phyloP scores from a whole-genome alignment of 1,140 invertebrate species.

The Capitella teleta region DNA sequence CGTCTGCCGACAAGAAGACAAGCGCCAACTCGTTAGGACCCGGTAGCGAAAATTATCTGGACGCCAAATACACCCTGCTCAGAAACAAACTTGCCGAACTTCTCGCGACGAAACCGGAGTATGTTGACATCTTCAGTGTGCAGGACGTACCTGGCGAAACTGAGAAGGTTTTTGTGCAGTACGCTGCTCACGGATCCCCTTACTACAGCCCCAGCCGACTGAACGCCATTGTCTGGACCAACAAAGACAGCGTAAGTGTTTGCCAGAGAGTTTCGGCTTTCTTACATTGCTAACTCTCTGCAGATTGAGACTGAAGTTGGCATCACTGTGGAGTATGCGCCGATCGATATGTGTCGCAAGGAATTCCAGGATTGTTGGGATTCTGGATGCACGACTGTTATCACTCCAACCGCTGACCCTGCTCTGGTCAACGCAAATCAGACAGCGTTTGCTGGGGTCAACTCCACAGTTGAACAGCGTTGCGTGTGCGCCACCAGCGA shows the following conservation, averaged over 20 bases:
- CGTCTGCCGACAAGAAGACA: constrained; percentile 2
- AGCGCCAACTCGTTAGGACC: too few species aligned
- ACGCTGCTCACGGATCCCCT: constrained; percentile 87
- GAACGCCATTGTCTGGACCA: constrained; percentile 84
- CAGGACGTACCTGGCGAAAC: neutral
- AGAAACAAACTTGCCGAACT: constrained; percentile 71
- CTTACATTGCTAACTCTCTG: neutral
- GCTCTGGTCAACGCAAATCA: constrained; percentile 95
- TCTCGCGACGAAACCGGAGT: constrained; percentile 64
- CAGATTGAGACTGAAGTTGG: neutral
- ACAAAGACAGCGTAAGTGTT: constrained; percentile 63
- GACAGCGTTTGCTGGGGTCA: constrained; percentile 83
- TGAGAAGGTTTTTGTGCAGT: constrained; percentile 56
- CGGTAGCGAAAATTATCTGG: constrained; percentile 43
- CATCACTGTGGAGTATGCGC: constrained; percentile 65
- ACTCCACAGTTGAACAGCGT: constrained; percentile 74
- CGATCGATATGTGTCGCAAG: constrained; percentile 92
- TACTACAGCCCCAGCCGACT: constrained; percentile 88
- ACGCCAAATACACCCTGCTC: constrained; percentile 76
- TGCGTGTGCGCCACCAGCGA: constrained; percentile 46
- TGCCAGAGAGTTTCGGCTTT: neutral
- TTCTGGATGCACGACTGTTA: constrained; percentile 74
- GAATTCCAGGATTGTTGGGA: constrained; percentile 90
- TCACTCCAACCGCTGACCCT: constrained; percentile 66
- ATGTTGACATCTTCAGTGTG: constrained; percentile 78